Conservation (phyloP, 2,113 vertebrate genomes). For the Siniperca chuatsi region DNA sequence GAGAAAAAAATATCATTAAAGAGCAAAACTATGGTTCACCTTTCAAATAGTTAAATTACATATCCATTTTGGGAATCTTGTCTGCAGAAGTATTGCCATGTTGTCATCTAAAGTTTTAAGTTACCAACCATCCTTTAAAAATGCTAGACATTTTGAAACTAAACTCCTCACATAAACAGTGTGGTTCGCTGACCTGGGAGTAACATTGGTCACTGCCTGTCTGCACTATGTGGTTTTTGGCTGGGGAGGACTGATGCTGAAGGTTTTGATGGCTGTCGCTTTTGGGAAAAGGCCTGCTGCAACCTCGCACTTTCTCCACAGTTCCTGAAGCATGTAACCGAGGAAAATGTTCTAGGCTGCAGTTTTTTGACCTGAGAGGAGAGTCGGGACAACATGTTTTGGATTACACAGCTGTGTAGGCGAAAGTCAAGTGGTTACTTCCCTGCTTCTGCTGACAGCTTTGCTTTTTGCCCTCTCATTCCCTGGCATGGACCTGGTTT, state of each 20-base stretch:
- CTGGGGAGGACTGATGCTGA: neutral
- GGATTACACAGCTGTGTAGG: constrained; percentile 58
- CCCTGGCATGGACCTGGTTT: neutral
- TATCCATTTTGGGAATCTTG: neutral
- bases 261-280: constrained; percentile 43
- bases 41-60: neutral
- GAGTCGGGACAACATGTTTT: constrained; percentile 20
- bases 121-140: constrained; percentile 4
- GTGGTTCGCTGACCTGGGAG: constrained; percentile 25
- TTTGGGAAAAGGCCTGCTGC: constrained; percentile 41
- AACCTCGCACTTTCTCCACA: constrained; percentile 41
- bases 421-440: constrained; percentile 38
- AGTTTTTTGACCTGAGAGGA: constrained; percentile 36
- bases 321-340: constrained; percentile 26
- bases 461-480: constrained; percentile 16
- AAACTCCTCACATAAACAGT: constrained; percentile 10
- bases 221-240: constrained; percentile 56
- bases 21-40: neutral
- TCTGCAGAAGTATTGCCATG: neutral
- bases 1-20: neutral
- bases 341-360: constrained; percentile 30
- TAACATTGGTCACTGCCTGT: constrained; percentile 35
- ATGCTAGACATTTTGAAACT: constrained; percentile 30
- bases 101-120: constrained; percentile 16
- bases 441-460: constrained; percentile 40